These are phyloP conservation scores for Drosophila oshimai DNA, from an alignment of 1,140 invertebrate genomes.

Conservation along the genomic window DNA sequence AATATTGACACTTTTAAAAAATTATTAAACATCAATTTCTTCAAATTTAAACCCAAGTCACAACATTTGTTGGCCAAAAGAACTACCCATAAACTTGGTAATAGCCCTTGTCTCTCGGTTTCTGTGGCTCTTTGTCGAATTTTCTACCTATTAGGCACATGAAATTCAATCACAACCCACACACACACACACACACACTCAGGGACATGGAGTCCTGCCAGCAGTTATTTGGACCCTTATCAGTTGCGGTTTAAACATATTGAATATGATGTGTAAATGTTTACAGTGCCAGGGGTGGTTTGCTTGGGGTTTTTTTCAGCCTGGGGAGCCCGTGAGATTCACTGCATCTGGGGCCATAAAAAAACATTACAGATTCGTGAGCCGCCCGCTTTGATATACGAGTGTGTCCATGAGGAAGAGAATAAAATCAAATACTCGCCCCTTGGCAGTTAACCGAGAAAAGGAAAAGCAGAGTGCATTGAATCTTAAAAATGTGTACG, in stretches of 20 bases:
- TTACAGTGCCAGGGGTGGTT: constrained; percentile 25
- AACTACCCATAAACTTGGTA: constrained; percentile 2
- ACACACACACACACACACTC: constrained; percentile 13
- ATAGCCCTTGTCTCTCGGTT: background rate
- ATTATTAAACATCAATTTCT: too few species aligned
- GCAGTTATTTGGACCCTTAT: constrained; percentile 65
- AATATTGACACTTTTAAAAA: too few species aligned
- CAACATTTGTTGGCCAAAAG: too few species aligned
- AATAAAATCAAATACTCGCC: constrained; percentile 43
- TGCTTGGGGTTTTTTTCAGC: background rate
- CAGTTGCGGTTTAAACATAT: constrained; percentile 69
- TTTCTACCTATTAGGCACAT: constrained; percentile 79
- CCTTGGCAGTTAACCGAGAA: constrained; percentile 31
- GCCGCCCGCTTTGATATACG: constrained; percentile 29
- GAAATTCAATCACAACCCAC: constrained; percentile 73
- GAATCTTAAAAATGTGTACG: constrained; percentile 44
- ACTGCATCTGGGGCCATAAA: constrained; percentile 55
- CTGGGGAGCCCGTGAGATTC: constrained; percentile 42
- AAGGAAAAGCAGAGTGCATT: constrained; percentile 24
- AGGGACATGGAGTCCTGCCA: background rate
- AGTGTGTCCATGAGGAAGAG: constrained; percentile 42
- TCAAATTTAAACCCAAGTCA: too few species aligned
- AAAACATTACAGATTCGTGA: constrained; percentile 45
- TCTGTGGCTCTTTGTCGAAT: constrained; percentile 59
- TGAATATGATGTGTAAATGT: constrained; percentile 72